These are phyloP conservation scores for Vipera ursinii DNA, from an alignment of 2,797 vertebrate genomes.

Conservation along the genomic window DNA sequence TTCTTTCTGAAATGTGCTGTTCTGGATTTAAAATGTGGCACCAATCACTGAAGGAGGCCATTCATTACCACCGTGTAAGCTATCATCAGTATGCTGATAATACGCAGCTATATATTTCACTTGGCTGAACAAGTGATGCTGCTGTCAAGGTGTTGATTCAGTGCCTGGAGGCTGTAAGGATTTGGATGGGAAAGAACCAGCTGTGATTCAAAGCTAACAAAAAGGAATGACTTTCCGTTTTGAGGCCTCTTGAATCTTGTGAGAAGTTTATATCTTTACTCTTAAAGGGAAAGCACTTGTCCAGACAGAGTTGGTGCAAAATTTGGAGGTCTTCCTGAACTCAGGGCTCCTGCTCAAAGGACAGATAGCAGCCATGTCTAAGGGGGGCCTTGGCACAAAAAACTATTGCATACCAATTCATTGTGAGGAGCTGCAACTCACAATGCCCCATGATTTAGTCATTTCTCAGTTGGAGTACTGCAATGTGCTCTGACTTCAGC, in stretches of 20 bases:
- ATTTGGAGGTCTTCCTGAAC: neutral
- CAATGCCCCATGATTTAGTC: neutral
- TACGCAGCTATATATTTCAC: neutral
- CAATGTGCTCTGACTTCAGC: neutral
- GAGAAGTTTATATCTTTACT: neutral
- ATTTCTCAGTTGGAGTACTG: neutral
- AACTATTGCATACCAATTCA: neutral
- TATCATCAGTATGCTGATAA: neutral
- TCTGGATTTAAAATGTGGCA: neutral
- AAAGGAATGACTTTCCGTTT: neutral
- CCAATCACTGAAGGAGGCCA: neutral
- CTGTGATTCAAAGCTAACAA: neutral
- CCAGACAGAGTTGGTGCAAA: neutral
- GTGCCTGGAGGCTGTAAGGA: neutral
- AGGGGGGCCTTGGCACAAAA: neutral
- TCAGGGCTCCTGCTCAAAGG: neutral
- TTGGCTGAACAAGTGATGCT: neutral
- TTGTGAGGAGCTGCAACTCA: neutral
- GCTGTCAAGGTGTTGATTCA: neutral
- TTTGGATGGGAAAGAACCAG: neutral
- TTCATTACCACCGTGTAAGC: neutral
- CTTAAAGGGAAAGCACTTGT: neutral
- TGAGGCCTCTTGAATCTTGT: neutral
- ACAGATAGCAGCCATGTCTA: neutral
- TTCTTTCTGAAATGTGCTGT: neutral